Evolutionary conservation across 2,888 invertebrate genomes (phyloP).

Genomic region (Metallyticus violacea): DNA sequence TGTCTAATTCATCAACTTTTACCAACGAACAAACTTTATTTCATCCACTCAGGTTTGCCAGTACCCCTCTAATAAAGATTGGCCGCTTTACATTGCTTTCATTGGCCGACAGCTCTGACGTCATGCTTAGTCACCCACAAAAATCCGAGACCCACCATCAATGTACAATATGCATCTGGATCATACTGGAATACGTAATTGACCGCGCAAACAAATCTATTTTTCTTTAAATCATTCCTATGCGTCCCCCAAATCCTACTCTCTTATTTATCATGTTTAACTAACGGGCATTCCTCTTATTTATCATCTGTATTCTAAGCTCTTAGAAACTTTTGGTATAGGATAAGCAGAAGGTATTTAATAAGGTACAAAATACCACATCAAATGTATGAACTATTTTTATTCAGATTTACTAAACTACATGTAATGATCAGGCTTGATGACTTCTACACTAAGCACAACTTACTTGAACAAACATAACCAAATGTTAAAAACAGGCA

Average conservation of each 20-base stretch:
- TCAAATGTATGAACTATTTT: conserved; percentile 27
- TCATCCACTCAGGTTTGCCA: conserved; percentile 1
- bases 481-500: conserved; percentile 30
- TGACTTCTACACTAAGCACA: conserved; percentile 35
- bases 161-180: too few species aligned
- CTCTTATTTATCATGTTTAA: too few species aligned
- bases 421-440: conserved; percentile 32
- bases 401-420: conserved; percentile 28
- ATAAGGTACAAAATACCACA: neutral
- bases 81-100: neutral
- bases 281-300: too few species aligned
- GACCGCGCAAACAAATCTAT: too few species aligned
- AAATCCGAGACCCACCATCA: too few species aligned
- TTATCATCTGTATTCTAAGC: too few species aligned
- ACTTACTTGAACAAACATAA: conserved; percentile 23
- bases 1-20: neutral
- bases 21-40: neutral
- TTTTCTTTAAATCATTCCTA: too few species aligned
- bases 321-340: neutral
- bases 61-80: neutral
- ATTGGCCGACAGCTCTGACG: neutral
- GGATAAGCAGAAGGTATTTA: neutral
- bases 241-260: too few species aligned
- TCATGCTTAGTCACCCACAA: neutral
- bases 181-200: too few species aligned